phyloP scores from a whole-genome alignment of 2,888 invertebrate species.

The Allygus modestus region DNA sequence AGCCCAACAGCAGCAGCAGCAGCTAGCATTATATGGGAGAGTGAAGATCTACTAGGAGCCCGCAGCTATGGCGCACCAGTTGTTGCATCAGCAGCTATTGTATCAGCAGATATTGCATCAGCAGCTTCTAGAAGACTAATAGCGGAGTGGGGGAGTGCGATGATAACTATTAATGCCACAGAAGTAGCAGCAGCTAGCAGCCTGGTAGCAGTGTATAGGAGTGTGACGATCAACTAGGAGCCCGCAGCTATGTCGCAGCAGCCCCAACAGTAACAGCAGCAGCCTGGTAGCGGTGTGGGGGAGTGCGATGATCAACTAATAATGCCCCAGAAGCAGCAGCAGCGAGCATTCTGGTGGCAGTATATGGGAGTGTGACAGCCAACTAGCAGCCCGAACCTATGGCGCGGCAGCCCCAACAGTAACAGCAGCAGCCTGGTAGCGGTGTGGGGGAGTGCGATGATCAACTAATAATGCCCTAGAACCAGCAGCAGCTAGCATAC shows the following conservation, averaged over 20 bases:
- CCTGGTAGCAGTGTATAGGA: neutral
- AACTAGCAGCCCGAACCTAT: neutral
- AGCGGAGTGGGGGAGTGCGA: too few relatives aligned
- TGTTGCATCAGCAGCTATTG: neutral
- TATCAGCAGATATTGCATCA: neutral
- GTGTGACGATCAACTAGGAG: neutral
- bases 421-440: neutral
- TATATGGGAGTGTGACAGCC: neutral
- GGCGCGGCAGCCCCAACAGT: neutral
- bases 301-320: neutral
- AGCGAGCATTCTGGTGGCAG: neutral
- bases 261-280: neutral
- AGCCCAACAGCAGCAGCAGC: neutral
- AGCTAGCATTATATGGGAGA: neutral
- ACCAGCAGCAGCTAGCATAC: neutral
- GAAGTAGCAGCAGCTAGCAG: neutral
- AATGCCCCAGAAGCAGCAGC: neutral
- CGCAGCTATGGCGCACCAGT: neutral
- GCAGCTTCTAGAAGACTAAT: neutral
- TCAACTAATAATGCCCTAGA: neutral
- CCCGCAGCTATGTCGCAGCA: neutral
- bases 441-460: conserved; percentile 7
- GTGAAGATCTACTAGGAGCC: neutral
- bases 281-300: neutral
- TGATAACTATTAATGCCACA: neutral